Percentiles rank a stretch among this genome's conserved stretches.
Conservation (phyloP, 2,888 invertebrate species). For the Corythucha ciliata region DNA sequence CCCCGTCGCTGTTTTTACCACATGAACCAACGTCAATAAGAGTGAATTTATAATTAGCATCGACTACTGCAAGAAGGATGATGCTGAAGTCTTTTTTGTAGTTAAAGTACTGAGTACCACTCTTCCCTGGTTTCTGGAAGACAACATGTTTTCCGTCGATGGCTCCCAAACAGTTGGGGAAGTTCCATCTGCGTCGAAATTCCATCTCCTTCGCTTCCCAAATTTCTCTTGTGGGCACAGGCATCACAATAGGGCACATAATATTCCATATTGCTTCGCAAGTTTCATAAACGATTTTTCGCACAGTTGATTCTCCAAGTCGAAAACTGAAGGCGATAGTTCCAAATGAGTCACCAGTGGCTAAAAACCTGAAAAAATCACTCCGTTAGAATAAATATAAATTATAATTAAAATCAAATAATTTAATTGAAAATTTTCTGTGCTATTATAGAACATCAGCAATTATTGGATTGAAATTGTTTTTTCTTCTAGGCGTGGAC, state of each 20-base stretch:
- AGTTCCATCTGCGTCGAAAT: conserved; percentile 29
- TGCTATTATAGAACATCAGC: no score
- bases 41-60: conserved; percentile 27
- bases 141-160: conserved; percentile 28
- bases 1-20: conserved; percentile 25
- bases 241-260: conserved; percentile 29
- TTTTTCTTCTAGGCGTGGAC: no score
- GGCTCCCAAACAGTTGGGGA: conserved; percentile 31
- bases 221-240: conserved; percentile 23
- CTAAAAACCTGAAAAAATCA: conserved; percentile 35
- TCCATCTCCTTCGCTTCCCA: conserved; percentile 27
- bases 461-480: no score
- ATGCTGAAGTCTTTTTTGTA: conserved; percentile 28
- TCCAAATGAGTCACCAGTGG: conserved; percentile 36
- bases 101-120: conserved; percentile 25
- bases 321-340: conserved; percentile 38
- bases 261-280: conserved; percentile 37
- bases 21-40: conserved; percentile 28
- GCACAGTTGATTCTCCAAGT: conserved; percentile 38
- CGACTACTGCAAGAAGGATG: conserved; percentile 27
- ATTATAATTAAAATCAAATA: no score
- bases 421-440: no score
- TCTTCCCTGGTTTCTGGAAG: conserved; percentile 24
- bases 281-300: conserved; percentile 37
- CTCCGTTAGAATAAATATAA: no score